Evolutionary conservation across 2,797 vertebrate species (phyloP).

Genomic region (Ambastaia sidthimunki): DNA sequence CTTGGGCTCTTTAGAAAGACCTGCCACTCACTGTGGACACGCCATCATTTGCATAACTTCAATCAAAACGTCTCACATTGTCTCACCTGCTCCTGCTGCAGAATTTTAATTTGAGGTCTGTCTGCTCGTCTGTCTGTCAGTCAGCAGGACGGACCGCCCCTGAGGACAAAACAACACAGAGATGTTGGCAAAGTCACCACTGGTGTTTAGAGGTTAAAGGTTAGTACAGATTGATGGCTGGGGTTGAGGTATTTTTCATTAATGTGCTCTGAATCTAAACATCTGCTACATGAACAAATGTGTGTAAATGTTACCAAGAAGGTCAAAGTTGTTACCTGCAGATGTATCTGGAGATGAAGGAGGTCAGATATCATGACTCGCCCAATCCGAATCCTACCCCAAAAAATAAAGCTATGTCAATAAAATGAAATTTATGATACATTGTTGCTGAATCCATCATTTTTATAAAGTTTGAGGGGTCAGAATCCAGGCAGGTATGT

Average conservation of each 20-base stretch:
- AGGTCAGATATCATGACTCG: background rate
- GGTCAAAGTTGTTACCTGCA: background rate
- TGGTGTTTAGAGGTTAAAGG: background rate
- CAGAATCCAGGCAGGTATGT: no score
- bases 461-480: no score
- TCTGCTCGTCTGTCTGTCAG: background rate
- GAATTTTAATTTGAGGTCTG: slow-evolving; percentile 44
- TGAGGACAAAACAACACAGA: slow-evolving; percentile 22
- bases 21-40: slow-evolving; percentile 46
- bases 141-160: slow-evolving; percentile 12
- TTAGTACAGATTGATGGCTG: background rate
- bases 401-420: no score
- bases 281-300: background rate
- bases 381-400: no score
- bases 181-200: slow-evolving; percentile 17
- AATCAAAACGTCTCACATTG: slow-evolving; percentile 40
- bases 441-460: no score
- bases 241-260: background rate
- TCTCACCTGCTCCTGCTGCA: slow-evolving; percentile 28
- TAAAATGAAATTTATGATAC: no score
- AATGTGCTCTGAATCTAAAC: background rate
- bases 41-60: slow-evolving; percentile 37
- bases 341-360: background rate
- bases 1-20: slow-evolving; percentile 59
- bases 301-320: background rate